Evolutionary conservation across 2,113 vertebrate genomes (phyloP), one percentile per base, ranked within the genome.

Genomic region (Garra rufa): DNA sequence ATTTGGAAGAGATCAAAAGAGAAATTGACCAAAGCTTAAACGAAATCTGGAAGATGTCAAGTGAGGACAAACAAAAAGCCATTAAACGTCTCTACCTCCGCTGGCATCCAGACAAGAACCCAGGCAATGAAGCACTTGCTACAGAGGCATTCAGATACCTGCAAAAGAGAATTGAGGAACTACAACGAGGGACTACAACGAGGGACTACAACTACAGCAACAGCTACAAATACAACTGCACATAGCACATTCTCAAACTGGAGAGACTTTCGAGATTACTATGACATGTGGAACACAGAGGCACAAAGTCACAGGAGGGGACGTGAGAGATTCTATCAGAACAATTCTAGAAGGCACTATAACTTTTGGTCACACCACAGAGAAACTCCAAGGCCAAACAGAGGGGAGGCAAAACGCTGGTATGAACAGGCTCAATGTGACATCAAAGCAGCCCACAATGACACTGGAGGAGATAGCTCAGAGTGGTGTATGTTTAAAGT

Each of bases 71-170:
- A 80, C 7, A 19, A 0, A 95, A 94, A 86, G 93, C 93, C 55
- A 87, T 95, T 75, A 92, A 89, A 85, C 91, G 95, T 24, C 88
- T 96, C 19, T 95, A 94, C 84, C 90, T 96, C 1, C 91, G 84
- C 76, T 96, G 95, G 92, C 95, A 96, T 85, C 95, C 95, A 71
- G 94, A 95, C 90, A 96, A 96, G 90, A 96, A 96, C 83, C 83
- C 43, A 6, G 91, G 91, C 28, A 89, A 90, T 7, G 9, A 78
- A 6, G 6, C 19, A 9, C 87, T 94, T 0, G 89, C 93, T 69
- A 92, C 50, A 0, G 91, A 94, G 71, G 92, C 93, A 2, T 94
- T 92, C 78, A 93, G 93, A 83, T 95, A 95, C 70, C 55, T 96
- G 52, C 46, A 86, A 52, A 92, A 93, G 63, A 91, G 34, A 85